Conservation (phyloP, 2,113 vertebrate genomes). For the Forbesichthys papilliferus region DNA sequence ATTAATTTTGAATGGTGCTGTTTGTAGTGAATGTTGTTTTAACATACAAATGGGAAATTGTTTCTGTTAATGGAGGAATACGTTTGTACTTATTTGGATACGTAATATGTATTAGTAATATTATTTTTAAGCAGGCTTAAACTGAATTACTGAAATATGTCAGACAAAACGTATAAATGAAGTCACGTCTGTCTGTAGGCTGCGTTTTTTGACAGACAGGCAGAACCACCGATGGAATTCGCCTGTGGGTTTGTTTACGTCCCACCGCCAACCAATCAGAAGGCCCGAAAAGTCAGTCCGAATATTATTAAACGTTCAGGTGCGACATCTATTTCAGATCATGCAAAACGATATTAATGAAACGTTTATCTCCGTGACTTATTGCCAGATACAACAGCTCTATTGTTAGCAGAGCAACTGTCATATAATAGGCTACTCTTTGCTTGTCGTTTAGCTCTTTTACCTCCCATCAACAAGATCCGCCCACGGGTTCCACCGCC, state of each 20-base stretch:
- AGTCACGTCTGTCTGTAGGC: background rate
- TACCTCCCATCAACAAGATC: constrained; percentile 55
- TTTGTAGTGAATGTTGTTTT: too few relatives aligned
- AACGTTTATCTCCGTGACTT: background rate
- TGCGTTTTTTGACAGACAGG: background rate
- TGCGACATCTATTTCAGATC: constrained; percentile 23
- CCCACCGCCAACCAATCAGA: constrained; percentile 42
- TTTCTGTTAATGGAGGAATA: too few relatives aligned
- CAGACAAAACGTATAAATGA: background rate
- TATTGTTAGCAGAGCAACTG: background rate
- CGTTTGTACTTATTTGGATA: too few relatives aligned
- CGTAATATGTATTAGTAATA: too few relatives aligned
- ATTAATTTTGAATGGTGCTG: too few relatives aligned
- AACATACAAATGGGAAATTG: too few relatives aligned
- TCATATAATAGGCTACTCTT: background rate
- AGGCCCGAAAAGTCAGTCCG: constrained; percentile 1
- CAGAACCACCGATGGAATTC: constrained; percentile 67
- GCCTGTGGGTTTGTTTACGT: constrained; percentile 73
- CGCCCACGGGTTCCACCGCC: constrained; percentile 55
- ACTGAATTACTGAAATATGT: background rate
- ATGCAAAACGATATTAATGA: background rate
- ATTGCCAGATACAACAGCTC: background rate
- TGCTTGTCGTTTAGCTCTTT: constrained; percentile 58
- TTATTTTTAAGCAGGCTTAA: too few relatives aligned
- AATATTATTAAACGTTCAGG: constrained; percentile 65